Evolutionary conservation across 2,113 vertebrate genomes (phyloP).

Genomic region (Brachirus orientalis): DNA sequence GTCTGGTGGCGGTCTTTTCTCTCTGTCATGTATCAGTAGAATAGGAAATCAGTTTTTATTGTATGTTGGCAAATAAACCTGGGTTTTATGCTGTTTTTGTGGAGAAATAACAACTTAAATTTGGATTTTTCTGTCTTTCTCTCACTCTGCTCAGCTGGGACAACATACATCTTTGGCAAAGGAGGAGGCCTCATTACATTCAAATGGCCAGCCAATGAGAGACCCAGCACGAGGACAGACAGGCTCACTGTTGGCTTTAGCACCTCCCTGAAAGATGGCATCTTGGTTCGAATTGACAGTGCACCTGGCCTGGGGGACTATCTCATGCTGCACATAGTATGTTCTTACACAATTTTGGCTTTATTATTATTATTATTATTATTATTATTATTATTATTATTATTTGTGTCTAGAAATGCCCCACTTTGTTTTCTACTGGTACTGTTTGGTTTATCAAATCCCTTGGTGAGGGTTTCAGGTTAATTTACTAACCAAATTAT

Average conservation of each 20-base stretch:
- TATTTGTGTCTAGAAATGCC: too few species aligned
- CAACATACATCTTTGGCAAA: conserved; percentile 97
- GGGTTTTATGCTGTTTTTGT: background rate
- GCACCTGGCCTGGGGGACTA: conserved; percentile 96
- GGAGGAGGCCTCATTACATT: conserved; percentile 95
- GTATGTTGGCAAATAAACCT: background rate
- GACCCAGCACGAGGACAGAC: conserved; percentile 95
- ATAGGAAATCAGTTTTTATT: too few species aligned
- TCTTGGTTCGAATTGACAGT: conserved; percentile 95
- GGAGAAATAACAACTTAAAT: background rate
- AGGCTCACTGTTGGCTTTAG: conserved; percentile 89
- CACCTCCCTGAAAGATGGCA: conserved; percentile 92
- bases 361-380: background rate
- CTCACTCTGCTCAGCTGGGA: conserved; percentile 85
- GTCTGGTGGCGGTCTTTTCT: too few species aligned
- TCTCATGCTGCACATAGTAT: conserved; percentile 98
- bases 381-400: too few species aligned
- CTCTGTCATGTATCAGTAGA: too few species aligned
- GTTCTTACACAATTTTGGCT: conserved; percentile 62
- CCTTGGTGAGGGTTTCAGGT: too few species aligned
- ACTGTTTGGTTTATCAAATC: too few species aligned
- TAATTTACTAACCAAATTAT: too few species aligned
- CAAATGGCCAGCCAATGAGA: conserved; percentile 95
- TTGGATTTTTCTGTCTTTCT: background rate
- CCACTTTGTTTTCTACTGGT: too few species aligned